Conservation (phyloP, 2,797 vertebrate genomes). For the Allobates femoralis region DNA sequence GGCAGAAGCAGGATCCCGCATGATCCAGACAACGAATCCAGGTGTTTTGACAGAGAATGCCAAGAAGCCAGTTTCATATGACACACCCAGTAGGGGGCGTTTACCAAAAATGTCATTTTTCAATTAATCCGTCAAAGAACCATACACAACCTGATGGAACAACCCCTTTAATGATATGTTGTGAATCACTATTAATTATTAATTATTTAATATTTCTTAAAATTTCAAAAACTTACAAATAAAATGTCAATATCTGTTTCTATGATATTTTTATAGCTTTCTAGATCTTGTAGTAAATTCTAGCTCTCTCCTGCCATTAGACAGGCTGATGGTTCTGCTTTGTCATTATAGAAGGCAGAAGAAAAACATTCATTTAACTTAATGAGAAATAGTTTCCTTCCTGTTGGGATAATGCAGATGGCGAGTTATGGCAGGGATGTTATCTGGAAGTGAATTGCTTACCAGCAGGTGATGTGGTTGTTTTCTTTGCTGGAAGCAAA, state of each 20-base stretch:
- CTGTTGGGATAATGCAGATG: slow-evolving; percentile 39
- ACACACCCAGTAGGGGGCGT: too few relatives aligned
- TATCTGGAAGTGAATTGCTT: slow-evolving; percentile 64
- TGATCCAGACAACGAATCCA: too few relatives aligned
- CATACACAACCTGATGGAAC: too few relatives aligned
- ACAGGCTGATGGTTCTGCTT: slow-evolving; percentile 2
- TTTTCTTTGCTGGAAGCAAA: slow-evolving; percentile 83
- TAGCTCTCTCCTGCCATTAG: neutral
- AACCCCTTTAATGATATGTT: too few relatives aligned
- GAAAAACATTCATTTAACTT: neutral
- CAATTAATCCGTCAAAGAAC: too few relatives aligned
- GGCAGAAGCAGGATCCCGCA: too few relatives aligned
- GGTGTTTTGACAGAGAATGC: too few relatives aligned
- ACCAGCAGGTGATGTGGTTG: slow-evolving; percentile 78
- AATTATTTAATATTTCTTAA: neutral
- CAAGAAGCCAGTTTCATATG: too few relatives aligned
- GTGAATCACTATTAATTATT: too few relatives aligned
- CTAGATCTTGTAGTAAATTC: neutral
- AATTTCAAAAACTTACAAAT: neutral
- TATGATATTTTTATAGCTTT: neutral
- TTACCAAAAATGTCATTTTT: too few relatives aligned
- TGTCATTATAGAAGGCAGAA: slow-evolving; percentile 30
- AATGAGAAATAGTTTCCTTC: slow-evolving; percentile 17
- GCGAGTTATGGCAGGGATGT: neutral
- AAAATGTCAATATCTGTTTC: neutral